Evolutionary conservation across 2,888 invertebrate genomes (phyloP).

Genomic region (Orthosia incerta): DNA sequence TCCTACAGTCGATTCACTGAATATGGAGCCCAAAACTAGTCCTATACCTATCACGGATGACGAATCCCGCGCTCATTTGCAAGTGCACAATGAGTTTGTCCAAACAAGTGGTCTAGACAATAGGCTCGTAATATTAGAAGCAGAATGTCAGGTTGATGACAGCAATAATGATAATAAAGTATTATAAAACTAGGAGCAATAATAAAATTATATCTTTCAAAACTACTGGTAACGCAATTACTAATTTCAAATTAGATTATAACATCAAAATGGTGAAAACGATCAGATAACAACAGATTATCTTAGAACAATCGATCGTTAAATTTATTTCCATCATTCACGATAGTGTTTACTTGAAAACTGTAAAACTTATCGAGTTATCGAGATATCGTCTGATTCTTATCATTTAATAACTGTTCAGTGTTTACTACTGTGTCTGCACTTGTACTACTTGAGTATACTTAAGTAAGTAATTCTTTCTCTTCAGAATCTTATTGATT

Average conservation of each 20-base stretch:
- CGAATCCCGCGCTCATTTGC: constrained; percentile 38
- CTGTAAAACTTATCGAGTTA: constrained; percentile 54
- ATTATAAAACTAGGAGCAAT: constrained; percentile 42
- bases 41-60: constrained; percentile 23
- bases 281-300: constrained; percentile 57
- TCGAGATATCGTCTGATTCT: constrained; percentile 60
- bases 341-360: constrained; percentile 55
- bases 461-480: constrained; percentile 39
- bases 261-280: constrained; percentile 35
- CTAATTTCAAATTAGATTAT: constrained; percentile 52
- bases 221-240: constrained; percentile 40
- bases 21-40: constrained; percentile 19
- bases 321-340: constrained; percentile 58
- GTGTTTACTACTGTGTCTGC: constrained; percentile 51
- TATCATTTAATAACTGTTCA: constrained; percentile 62
- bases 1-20: constrained; percentile 33
- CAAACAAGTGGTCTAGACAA: constrained; percentile 48
- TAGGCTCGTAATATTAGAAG: constrained; percentile 36
- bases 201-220: constrained; percentile 45
- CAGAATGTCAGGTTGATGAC: constrained; percentile 29
- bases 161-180: constrained; percentile 49
- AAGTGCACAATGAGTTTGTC: constrained; percentile 27
- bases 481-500: constrained; percentile 37
- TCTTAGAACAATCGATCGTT: constrained; percentile 62
- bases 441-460: constrained; percentile 22